A percentile compares a stretch with the other conserved stretches of the same genome.
Evolutionary conservation across 2,888 invertebrate genomes (phyloP).

Genomic region (Altica lythri): DNA sequence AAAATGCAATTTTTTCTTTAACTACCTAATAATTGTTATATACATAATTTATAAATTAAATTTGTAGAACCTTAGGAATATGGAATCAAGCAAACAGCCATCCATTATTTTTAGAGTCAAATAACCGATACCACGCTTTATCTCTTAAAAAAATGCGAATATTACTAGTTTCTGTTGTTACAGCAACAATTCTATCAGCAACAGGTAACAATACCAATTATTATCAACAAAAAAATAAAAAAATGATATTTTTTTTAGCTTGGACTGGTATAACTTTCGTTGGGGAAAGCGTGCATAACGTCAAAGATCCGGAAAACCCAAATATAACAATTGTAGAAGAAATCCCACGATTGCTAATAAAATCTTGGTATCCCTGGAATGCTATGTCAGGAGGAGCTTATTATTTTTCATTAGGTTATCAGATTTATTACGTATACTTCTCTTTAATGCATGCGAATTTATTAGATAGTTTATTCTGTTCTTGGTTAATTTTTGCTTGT

Average conservation of each 20-base stretch:
- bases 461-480: conserved; percentile 80
- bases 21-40: not conserved
- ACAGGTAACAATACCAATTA: conserved; percentile 54
- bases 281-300: conserved; percentile 73
- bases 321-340: conserved; percentile 71
- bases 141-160: conserved; percentile 76
- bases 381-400: conserved; percentile 72
- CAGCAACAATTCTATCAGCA: conserved; percentile 65
- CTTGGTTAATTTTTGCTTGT: conserved; percentile 83
- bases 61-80: conserved; percentile 70
- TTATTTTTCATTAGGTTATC: conserved; percentile 63
- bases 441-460: conserved; percentile 59
- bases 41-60: conserved; percentile 5
- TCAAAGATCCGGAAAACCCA: conserved; percentile 69
- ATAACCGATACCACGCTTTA: conserved; percentile 71
- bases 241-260: conserved; percentile 59
- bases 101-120: conserved; percentile 82
- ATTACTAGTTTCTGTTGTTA: conserved; percentile 69
- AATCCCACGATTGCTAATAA: conserved; percentile 74
- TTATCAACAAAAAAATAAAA: not conserved
- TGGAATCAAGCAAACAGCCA: conserved; percentile 87
- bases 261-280: conserved; percentile 83
- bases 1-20: too few relatives aligned
- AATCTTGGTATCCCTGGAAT: conserved; percentile 81
- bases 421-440: conserved; percentile 56